Conservation (phyloP, 2,797 vertebrate species). For the Microctenopoma lineatum region DNA sequence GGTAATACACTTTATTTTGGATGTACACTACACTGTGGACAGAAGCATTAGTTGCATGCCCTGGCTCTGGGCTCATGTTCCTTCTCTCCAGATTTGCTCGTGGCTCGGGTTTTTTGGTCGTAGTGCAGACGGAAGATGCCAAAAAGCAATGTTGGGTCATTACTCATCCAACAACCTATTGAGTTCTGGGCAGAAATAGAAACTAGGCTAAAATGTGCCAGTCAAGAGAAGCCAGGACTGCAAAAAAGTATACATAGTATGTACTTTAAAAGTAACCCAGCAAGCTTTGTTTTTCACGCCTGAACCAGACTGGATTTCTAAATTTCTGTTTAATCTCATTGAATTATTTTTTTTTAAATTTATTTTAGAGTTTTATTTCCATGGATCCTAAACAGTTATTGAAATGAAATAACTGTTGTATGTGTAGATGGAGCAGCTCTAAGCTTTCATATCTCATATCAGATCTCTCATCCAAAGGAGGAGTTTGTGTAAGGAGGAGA, state of each 20-base stretch:
- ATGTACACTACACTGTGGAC: conserved; percentile 26
- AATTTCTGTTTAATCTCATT: too few species aligned
- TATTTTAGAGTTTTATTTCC: too few species aligned
- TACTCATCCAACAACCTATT: conserved; percentile 54
- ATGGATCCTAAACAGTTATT: too few species aligned
- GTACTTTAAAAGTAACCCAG: too few species aligned
- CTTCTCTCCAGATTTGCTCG: conserved; percentile 43
- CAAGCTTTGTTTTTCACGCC: too few species aligned
- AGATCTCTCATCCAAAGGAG: too few species aligned
- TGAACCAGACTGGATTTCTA: too few species aligned
- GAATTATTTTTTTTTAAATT: too few species aligned
- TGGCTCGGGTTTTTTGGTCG: conserved; percentile 35
- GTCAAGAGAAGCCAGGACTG: conserved; percentile 22
- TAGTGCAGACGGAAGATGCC: conserved; percentile 50
- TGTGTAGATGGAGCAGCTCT: too few species aligned
- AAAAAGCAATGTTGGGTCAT: conserved; percentile 55
- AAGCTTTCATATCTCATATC: too few species aligned
- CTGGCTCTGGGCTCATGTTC: conserved; percentile 37
- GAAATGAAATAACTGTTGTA: too few species aligned
- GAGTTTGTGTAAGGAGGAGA: too few species aligned
- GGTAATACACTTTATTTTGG: conserved; percentile 31
- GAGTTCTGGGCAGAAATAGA: conserved; percentile 36
- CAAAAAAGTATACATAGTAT: background rate
- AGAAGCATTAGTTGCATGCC: conserved; percentile 40
- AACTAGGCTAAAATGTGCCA: conserved; percentile 14